Percentiles rank a stretch among this genome's conserved stretches.
phyloP scores from a whole-genome alignment of 2,888 invertebrate species.

The Entomobrya proxima region DNA sequence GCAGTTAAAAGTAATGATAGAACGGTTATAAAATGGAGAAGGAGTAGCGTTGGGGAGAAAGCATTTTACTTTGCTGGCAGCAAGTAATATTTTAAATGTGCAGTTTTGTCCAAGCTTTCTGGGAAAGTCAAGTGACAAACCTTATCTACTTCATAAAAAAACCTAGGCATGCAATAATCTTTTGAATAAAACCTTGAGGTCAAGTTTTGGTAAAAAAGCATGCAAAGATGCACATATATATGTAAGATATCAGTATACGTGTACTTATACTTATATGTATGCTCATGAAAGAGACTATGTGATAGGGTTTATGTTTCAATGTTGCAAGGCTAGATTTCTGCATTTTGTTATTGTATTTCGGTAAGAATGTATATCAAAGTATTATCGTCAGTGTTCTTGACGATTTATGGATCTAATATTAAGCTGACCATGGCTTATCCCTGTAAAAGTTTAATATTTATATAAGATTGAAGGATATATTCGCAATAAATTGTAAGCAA shows the following conservation, averaged over 20 bases:
- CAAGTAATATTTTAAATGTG: conserved; percentile 13
- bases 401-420: background rate
- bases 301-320: background rate
- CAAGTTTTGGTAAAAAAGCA: conserved; percentile 49
- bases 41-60: conserved; percentile 1
- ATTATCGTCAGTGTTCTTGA: conserved; percentile 19
- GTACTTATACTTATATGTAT: background rate
- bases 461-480: too few relatives aligned
- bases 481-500: too few relatives aligned
- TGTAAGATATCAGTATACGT: background rate
- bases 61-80: background rate
- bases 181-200: conserved; percentile 60
- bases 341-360: background rate
- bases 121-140: conserved; percentile 68
- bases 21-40: background rate
- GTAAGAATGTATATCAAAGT: background rate
- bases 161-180: conserved; percentile 1
- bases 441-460: too few relatives aligned
- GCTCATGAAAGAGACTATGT: background rate
- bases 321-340: too few relatives aligned
- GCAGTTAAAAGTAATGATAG: conserved; percentile 57
- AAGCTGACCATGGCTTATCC: background rate
- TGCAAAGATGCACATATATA: background rate
- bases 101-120: conserved; percentile 73
- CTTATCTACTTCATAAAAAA: conserved; percentile 68